Percentiles rank a stretch among this genome's conserved stretches.
Evolutionary conservation across 2,888 invertebrate species (phyloP).

Genomic region (Ectropis crepuscularia): DNA sequence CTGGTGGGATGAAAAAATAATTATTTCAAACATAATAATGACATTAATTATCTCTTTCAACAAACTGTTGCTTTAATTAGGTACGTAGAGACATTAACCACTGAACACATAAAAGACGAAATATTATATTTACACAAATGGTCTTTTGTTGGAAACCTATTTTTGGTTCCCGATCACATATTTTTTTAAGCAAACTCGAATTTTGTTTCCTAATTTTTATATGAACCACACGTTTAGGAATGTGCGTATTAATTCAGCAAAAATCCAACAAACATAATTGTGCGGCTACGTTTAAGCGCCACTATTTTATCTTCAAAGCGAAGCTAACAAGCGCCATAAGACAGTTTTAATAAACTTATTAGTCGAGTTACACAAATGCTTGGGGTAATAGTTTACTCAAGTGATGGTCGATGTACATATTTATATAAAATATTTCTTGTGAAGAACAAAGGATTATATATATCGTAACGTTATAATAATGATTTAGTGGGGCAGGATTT

Average conservation of each 20-base stretch:
- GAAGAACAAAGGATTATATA: too few relatives aligned
- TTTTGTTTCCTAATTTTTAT: conserved; percentile 31
- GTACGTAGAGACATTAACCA: not conserved
- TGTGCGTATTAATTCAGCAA: conserved; percentile 30
- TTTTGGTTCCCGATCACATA: conserved; percentile 10
- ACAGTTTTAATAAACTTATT: not conserved
- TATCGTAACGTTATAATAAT: too few relatives aligned
- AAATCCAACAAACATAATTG: not conserved
- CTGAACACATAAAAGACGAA: conserved; percentile 13
- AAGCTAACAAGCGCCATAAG: not conserved
- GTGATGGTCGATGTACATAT: conserved; percentile 18
- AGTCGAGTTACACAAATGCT: not conserved
- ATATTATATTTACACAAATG: conserved; percentile 24
- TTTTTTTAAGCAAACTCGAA: conserved; percentile 21
- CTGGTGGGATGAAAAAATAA: too few relatives aligned
- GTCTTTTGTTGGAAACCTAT: conserved; percentile 8
- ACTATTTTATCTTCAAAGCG: not conserved
- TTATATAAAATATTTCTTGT: too few relatives aligned
- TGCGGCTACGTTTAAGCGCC: not conserved
- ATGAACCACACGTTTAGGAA: conserved; percentile 10
- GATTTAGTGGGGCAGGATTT: too few relatives aligned
- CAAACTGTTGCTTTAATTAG: conserved; percentile 1
- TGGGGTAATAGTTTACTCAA: conserved; percentile 35
- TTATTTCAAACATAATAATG: not conserved
- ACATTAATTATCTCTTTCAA: not conserved